Evolutionary conservation across 2,113 vertebrate species (phyloP), one percentile per base, ranked within the genome.

Genomic region (Sinocyclocheilus maitianheensis): DNA sequence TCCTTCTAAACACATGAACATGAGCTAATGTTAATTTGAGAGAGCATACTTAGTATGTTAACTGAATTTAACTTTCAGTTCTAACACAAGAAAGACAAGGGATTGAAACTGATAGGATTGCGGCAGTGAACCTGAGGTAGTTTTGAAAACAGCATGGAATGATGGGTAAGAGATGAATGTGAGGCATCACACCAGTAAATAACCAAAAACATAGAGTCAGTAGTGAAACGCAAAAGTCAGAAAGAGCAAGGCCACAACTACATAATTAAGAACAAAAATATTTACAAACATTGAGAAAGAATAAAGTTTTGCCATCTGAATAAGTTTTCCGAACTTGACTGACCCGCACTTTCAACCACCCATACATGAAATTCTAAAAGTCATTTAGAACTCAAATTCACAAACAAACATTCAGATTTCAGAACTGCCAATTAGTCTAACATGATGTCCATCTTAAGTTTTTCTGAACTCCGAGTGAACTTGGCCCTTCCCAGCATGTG

Each of bases 21-120:
- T 76, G 7, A 92, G 88, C 76, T 95, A 95, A 95, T 95, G 93
- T 93, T 95, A 95, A 96, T 95, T 93, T 96, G 94, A 89, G 13
- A 90, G 91, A 90, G 91, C 91, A 89, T 87, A 85, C 89, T 81
- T n/a, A 86, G 93, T 94, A 92, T 93, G 94, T 92, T 94, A 93
- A 93, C 92, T 43, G 43, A 91, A 91, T 91, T 92, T 91, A 86
- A 89, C 81, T 76, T 82, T 58, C 20, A 71, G n/a, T 62, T 67
- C 24, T 14, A 65, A 84, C 18, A 37, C 34, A 34, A 5, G 16
- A 20, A 34, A 18, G 26, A 14, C 22, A 22, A 22, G 18, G 60
- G 20, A 62, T 62, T 53, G 11, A 43, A 79, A 14, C 20, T 79
- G 11, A 79, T 11, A 79, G 11, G 30, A 79, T 62, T 79, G 5